Conservation (phyloP, 2,888 invertebrate genomes). For the Fragum whitleyi region DNA sequence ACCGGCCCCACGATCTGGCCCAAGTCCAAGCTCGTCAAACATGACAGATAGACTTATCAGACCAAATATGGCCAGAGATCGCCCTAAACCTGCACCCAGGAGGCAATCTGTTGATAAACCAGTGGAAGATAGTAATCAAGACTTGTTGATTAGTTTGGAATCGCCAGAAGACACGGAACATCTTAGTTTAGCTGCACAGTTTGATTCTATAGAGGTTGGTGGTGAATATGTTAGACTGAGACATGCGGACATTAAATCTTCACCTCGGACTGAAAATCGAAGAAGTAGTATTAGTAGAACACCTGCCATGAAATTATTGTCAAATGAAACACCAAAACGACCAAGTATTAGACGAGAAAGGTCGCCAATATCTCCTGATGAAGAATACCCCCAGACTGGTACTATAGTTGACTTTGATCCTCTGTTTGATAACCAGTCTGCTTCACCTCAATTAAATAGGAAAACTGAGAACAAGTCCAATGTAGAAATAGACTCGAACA, state of each 20-base stretch:
- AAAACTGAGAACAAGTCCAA: constrained; percentile 9
- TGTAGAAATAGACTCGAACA: constrained; percentile 2
- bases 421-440: constrained; percentile 32
- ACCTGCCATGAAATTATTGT: constrained; percentile 67
- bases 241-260: constrained; percentile 24
- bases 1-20: constrained; percentile 48
- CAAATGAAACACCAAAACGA: constrained; percentile 61
- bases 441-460: background rate
- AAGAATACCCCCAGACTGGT: constrained; percentile 35
- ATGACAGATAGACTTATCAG: constrained; percentile 45
- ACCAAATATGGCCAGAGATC: constrained; percentile 29
- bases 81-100: constrained; percentile 48
- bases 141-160: constrained; percentile 53
- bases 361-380: constrained; percentile 56
- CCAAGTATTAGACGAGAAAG: constrained; percentile 62
- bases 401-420: constrained; percentile 62
- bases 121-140: constrained; percentile 16
- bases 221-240: constrained; percentile 57
- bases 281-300: constrained; percentile 63
- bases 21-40: constrained; percentile 35
- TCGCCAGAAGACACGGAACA: constrained; percentile 23
- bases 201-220: constrained; percentile 35
- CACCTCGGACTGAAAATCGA: constrained; percentile 26
- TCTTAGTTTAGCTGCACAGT: constrained; percentile 38
- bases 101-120: constrained; percentile 39